These are phyloP conservation scores for Pteropus alecto DNA, from an alignment of 2,113 vertebrate genomes.

Conservation along the genomic window DNA sequence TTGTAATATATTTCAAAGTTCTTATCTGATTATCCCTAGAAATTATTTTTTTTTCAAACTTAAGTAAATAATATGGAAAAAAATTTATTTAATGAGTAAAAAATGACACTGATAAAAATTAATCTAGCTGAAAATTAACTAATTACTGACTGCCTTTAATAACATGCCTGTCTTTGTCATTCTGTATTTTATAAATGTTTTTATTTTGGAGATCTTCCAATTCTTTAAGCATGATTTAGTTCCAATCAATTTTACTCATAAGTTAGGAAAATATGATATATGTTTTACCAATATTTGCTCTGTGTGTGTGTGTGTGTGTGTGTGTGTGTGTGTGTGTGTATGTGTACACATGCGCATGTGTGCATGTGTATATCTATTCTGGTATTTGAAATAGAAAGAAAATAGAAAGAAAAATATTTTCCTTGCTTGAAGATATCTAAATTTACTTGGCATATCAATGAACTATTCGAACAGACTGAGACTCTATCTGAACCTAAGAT, in stretches of 20 bases:
- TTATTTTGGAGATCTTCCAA: neutral
- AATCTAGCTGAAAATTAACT: conserved; percentile 11
- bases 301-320: neutral
- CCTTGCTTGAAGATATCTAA: neutral
- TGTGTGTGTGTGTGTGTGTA: neutral
- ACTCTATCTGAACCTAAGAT: neutral
- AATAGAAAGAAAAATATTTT: neutral
- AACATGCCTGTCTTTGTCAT: neutral
- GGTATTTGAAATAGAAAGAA: neutral
- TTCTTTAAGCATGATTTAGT: neutral
- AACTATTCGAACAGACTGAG: neutral
- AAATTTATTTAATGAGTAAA: neutral
- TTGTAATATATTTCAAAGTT: neutral
- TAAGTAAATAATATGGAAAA: neutral
- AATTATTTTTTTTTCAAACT: neutral
- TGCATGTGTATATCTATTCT: neutral
- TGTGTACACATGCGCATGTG: neutral
- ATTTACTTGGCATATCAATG: neutral
- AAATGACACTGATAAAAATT: neutral
- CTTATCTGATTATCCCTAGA: neutral
- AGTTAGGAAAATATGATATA: neutral
- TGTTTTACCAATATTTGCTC: neutral
- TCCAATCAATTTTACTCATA: neutral
- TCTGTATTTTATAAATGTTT: neutral
- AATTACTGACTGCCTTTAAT: neutral